Evolutionary conservation across 2,888 invertebrate species (phyloP), one percentile per base, ranked within the genome.

Genomic region (Corbicula japonica): DNA sequence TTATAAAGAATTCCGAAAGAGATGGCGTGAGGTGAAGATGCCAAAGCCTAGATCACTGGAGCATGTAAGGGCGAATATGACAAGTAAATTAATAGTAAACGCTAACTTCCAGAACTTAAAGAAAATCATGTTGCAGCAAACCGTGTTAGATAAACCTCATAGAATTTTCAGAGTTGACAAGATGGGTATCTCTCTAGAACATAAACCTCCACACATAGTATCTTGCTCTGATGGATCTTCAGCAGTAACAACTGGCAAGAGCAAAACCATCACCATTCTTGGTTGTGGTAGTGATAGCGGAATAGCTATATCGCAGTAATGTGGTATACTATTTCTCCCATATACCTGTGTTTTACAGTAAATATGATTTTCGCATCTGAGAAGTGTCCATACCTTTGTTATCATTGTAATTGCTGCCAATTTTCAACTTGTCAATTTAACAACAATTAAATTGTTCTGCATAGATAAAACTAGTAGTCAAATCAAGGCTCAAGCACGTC

Each of bases 251-350:
- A n/a, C 68, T 28, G 66, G 61, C 1, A 56, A 50, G 21, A 26
- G 52, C 4, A 61, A 65, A 21, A 72, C 60, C 2, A 60, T 46
- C 18, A 73, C 66, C 21, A 38, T 52, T 15, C 28, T 66, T 15
- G 58, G 61, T 4, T 66, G 61, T 60, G 62, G 61, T 23, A 66
- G 61, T 60, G 74, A 60, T 8, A n/a, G 34, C 35, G 66, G 74
- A 3, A 28, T 34, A 1, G 34, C 46, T 21, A 48, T 76, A 12
- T 60, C 70, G 1, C 38, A n/a, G n/a, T n/a, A n/a, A n/a, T n/a
- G n/a, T n/a, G n/a, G n/a, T n/a, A n/a, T n/a, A n/a, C n/a, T n/a
- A n/a, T n/a, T n/a, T n/a, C n/a, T n/a, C n/a, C n/a, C n/a, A n/a
- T n/a, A n/a, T n/a, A n/a, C n/a, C n/a, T n/a, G n/a, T n/a, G n/a